A percentile compares a stretch with the other conserved stretches of the same genome.
phyloP scores from a whole-genome alignment of 2,113 vertebrate genomes.

The Phalacrocorax brasilianus region DNA sequence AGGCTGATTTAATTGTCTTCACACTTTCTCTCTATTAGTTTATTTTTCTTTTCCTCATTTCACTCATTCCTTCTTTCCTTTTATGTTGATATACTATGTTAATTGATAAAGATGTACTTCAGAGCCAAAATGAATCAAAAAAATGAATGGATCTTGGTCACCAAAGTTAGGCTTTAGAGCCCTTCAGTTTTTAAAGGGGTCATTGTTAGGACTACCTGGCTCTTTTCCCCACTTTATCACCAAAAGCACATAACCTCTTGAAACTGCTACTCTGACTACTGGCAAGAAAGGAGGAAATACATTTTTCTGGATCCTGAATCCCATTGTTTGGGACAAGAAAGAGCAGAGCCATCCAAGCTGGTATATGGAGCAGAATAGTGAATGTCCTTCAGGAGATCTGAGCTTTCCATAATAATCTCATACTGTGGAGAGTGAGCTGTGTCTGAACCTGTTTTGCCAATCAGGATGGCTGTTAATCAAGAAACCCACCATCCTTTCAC shows the following conservation, averaged over 20 bases:
- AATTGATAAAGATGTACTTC: not conserved
- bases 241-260: not conserved
- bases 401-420: not conserved
- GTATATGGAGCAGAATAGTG: not conserved
- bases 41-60: not conserved
- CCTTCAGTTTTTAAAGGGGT: not conserved
- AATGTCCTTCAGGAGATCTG: not conserved
- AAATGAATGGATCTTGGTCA: not conserved
- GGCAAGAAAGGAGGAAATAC: not conserved
- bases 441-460: not conserved
- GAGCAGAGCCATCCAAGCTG: not conserved
- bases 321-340: not conserved
- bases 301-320: not conserved
- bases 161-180: not conserved
- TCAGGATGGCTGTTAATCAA: not conserved
- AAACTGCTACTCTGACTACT: not conserved
- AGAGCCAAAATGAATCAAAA: not conserved
- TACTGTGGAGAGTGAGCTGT: not conserved
- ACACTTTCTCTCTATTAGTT: not conserved
- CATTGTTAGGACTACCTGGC: not conserved
- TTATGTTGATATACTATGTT: not conserved
- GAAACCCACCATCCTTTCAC: not conserved
- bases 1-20: not conserved
- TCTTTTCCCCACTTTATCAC: not conserved
- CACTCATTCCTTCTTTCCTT: not conserved